Conservation (phyloP, 2,888 invertebrate species). For the Stenodema calcarata region DNA sequence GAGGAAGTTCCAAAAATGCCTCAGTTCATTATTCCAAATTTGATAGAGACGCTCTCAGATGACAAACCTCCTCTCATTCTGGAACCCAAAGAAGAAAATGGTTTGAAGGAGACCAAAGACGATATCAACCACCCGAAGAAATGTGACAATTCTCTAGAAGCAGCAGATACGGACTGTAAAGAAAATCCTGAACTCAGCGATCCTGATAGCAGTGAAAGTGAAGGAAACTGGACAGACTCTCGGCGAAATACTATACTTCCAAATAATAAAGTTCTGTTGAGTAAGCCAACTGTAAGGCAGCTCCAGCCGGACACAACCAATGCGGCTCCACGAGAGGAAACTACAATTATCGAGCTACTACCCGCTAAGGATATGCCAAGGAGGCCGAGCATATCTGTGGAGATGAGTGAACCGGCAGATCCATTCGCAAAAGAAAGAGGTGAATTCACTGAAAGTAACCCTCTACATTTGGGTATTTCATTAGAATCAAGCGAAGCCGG, state of each 20-base stretch:
- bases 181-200: constrained; percentile 61
- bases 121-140: not conserved
- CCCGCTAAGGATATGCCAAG: constrained; percentile 57
- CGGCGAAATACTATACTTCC: constrained; percentile 58
- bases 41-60: constrained; percentile 24
- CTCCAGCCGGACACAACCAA: constrained; percentile 15
- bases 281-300: constrained; percentile 31
- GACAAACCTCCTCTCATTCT: constrained; percentile 11
- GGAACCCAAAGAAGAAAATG: constrained; percentile 37
- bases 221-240: constrained; percentile 65
- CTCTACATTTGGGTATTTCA: constrained; percentile 71
- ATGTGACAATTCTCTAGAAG: not conserved
- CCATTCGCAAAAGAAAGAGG: constrained; percentile 34
- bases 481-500: constrained; percentile 74
- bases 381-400: constrained; percentile 58
- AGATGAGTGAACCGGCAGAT: constrained; percentile 55
- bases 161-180: constrained; percentile 25
- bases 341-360: constrained; percentile 56
- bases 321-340: constrained; percentile 50
- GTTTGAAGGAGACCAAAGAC: not conserved
- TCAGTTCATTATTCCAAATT: constrained; percentile 38
- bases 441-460: constrained; percentile 49
- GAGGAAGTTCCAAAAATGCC: constrained; percentile 50
- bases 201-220: constrained; percentile 65
- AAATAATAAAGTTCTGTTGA: constrained; percentile 50